Conservation (phyloP, 2,113 vertebrate genomes). For the Hypomesus transpacificus region DNA sequence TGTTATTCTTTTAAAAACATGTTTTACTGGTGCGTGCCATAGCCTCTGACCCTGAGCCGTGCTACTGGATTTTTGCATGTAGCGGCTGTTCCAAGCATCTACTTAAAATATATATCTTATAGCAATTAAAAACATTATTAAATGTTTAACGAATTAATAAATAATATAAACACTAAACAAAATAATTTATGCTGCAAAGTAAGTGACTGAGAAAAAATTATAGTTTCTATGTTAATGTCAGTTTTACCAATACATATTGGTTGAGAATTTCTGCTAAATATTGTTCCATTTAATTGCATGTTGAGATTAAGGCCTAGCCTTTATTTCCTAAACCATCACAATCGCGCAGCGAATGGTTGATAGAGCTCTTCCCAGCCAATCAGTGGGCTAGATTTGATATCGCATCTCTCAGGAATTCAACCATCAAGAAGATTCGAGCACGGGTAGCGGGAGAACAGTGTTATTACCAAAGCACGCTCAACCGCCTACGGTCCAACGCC, state of each 20-base stretch:
- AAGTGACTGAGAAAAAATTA: no score
- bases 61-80: slow-evolving; percentile 1
- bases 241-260: not conserved
- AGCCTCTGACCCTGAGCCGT: not conserved
- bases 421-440: slow-evolving; percentile 33
- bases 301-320: no score
- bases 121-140: no score
- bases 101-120: no score
- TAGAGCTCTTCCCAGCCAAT: slow-evolving; percentile 58
- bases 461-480: slow-evolving; percentile 17
- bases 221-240: no score
- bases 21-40: slow-evolving; percentile 2
- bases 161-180: no score
- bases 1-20: not conserved
- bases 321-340: no score
- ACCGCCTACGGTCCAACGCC: not conserved
- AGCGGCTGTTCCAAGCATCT: not conserved
- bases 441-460: slow-evolving; percentile 39
- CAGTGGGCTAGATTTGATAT: slow-evolving; percentile 60
- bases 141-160: no score
- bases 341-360: not conserved
- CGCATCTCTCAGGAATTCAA: slow-evolving; percentile 51
- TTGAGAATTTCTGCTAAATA: not conserved
- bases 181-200: no score
- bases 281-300: no score